Conservation (phyloP, 2,888 invertebrate genomes). For the Melikaiella ostensackeni region DNA sequence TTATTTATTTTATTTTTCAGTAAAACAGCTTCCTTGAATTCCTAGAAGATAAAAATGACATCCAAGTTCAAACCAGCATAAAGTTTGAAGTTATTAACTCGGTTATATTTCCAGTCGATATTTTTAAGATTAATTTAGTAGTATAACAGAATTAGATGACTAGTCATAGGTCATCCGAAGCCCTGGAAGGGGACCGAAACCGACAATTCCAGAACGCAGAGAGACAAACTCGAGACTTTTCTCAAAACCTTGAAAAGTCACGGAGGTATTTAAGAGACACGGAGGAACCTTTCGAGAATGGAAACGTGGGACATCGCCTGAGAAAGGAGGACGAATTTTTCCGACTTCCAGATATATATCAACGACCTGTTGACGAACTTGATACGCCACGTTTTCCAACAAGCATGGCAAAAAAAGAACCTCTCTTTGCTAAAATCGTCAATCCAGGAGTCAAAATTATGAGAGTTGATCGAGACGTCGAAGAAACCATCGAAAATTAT, state of each 20-base stretch:
- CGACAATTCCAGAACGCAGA: slow-evolving; percentile 58
- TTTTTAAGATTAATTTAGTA: background rate
- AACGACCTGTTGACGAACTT: slow-evolving; percentile 71
- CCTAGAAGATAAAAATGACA: background rate
- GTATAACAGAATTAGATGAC: slow-evolving; percentile 29
- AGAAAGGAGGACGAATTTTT: slow-evolving; percentile 61
- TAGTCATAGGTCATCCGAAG: slow-evolving; percentile 34
- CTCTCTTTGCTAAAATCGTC: slow-evolving; percentile 69
- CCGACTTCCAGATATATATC: slow-evolving; percentile 68
- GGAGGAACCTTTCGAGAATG: slow-evolving; percentile 39
- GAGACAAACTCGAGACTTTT: slow-evolving; percentile 66
- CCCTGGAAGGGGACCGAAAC: slow-evolving; percentile 43
- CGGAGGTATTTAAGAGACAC: slow-evolving; percentile 45
- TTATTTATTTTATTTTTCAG: background rate
- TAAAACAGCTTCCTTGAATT: background rate
- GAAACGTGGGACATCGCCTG: slow-evolving; percentile 16
- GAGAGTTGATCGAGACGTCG: slow-evolving; percentile 72
- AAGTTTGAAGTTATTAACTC: background rate
- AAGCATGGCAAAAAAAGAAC: slow-evolving; percentile 58
- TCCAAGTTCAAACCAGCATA: background rate
- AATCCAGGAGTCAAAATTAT: slow-evolving; percentile 74
- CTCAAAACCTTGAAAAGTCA: slow-evolving; percentile 67
- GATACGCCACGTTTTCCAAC: slow-evolving; percentile 73
- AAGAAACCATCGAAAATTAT: slow-evolving; percentile 66
- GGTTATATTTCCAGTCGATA: slow-evolving; percentile 17